Percentiles rank a stretch among this genome's conserved stretches.
Conservation (phyloP, 2,888 invertebrate species). For the Ophion obscuratus region DNA sequence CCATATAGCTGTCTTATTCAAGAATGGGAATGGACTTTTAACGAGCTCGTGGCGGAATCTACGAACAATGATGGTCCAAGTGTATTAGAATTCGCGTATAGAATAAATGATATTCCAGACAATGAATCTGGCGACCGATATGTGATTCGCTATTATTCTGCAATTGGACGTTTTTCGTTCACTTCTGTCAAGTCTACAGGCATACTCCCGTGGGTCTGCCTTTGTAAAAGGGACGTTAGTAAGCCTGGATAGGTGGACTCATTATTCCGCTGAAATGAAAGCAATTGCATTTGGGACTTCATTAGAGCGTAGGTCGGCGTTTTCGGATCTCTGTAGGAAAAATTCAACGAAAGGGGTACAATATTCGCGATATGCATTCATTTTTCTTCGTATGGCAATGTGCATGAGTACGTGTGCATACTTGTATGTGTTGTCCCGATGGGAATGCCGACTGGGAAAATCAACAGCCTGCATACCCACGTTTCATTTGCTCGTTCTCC, state of each 20-base stretch:
- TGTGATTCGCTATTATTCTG: neutral
- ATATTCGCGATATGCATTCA: conserved; percentile 15
- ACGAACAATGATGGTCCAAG: neutral
- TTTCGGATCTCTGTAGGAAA: neutral
- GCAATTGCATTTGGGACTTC: conserved; percentile 14
- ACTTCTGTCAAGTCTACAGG: neutral
- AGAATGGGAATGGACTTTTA: neutral
- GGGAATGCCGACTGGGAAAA: conserved; percentile 54
- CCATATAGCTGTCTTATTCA: neutral
- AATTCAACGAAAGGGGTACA: neutral
- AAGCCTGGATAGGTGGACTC: neutral
- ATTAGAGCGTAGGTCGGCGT: neutral
- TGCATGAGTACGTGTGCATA: neutral
- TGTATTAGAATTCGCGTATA: neutral
- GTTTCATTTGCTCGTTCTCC: conserved; percentile 22
- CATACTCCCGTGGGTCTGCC: neutral
- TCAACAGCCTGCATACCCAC: conserved; percentile 55
- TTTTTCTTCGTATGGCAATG: neutral
- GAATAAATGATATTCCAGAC: neutral
- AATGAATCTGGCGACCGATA: neutral
- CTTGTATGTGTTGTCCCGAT: neutral
- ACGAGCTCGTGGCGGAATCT: neutral
- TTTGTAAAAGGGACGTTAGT: neutral
- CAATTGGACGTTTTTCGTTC: neutral
- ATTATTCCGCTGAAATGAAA: neutral